Evolutionary conservation across 2,797 vertebrate genomes (phyloP).

Genomic region (Tadarida brasiliensis): DNA sequence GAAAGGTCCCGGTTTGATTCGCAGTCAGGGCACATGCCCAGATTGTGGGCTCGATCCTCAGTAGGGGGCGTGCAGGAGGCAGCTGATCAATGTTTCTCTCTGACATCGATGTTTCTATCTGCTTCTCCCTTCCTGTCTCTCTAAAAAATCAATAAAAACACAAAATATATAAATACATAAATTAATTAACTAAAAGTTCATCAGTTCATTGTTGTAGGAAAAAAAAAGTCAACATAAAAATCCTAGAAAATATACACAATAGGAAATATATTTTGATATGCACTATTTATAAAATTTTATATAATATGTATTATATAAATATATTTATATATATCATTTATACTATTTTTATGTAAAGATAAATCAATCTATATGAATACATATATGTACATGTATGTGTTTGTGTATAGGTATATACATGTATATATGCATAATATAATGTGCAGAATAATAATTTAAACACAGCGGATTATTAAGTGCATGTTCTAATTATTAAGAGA

Average conservation of each 20-base stretch:
- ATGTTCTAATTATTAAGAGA: background rate
- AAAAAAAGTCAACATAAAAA: background rate
- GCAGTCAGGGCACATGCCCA: too few relatives aligned
- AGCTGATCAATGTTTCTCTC: too few relatives aligned
- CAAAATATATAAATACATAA: too few relatives aligned
- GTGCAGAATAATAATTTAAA: background rate
- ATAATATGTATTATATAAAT: background rate
- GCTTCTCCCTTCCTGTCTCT: too few relatives aligned
- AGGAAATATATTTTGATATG: background rate
- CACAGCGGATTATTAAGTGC: background rate
- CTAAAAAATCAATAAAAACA: too few relatives aligned
- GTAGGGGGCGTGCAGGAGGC: too few relatives aligned
- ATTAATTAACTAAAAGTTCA: background rate
- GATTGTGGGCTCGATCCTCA: too few relatives aligned
- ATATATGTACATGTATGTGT: rapidly evolving
- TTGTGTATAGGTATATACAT: rapidly evolving
- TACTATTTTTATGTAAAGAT: background rate
- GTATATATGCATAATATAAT: background rate
- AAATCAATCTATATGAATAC: background rate
- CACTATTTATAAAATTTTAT: background rate
- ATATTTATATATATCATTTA: background rate
- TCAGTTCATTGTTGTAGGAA: background rate
- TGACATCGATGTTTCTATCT: too few relatives aligned
- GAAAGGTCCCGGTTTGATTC: too few relatives aligned
- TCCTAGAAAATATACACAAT: background rate